Conservation (phyloP, 2,888 invertebrate genomes). For the Aelia acuminata region DNA sequence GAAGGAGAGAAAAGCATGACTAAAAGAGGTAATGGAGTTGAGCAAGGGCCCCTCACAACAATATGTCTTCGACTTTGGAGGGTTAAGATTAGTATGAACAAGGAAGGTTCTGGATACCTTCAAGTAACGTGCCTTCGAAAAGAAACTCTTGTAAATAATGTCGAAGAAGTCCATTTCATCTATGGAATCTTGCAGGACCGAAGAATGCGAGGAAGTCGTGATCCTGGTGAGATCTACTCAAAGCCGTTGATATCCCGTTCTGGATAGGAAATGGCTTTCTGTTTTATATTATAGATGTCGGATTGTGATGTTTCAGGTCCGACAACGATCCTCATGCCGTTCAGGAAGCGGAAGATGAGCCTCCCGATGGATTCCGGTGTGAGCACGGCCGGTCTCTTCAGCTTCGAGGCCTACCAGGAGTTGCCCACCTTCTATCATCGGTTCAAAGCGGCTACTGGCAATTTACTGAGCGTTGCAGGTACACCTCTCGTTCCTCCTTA, state of each 20-base stretch:
- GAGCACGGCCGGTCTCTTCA: slow-evolving; percentile 7
- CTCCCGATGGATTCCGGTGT: not conserved
- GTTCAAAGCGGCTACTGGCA: slow-evolving; percentile 39
- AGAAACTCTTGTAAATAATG: too few species aligned
- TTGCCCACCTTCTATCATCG: not conserved
- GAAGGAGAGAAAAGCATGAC: too few species aligned
- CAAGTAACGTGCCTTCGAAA: too few species aligned
- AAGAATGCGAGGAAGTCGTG: not conserved
- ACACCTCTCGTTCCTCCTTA: slow-evolving; percentile 4
- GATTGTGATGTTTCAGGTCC: slow-evolving; percentile 45
- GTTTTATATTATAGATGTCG: not conserved
- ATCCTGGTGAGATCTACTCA: not conserved
- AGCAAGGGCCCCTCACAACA: too few species aligned
- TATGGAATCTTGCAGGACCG: not conserved
- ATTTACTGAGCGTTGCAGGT: slow-evolving; percentile 41
- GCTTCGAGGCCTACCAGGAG: slow-evolving; percentile 5
- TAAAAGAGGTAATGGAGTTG: too few species aligned
- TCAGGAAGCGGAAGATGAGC: slow-evolving; percentile 14
- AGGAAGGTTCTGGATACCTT: too few species aligned
- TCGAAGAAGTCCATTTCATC: too few species aligned
- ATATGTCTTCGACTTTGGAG: too few species aligned
- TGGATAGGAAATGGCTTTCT: not conserved
- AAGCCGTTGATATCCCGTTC: not conserved
- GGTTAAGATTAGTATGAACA: too few species aligned
- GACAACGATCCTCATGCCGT: slow-evolving; percentile 27